phyloP scores from a whole-genome alignment of 2,888 invertebrate genomes.

The Copidosoma aretas region DNA sequence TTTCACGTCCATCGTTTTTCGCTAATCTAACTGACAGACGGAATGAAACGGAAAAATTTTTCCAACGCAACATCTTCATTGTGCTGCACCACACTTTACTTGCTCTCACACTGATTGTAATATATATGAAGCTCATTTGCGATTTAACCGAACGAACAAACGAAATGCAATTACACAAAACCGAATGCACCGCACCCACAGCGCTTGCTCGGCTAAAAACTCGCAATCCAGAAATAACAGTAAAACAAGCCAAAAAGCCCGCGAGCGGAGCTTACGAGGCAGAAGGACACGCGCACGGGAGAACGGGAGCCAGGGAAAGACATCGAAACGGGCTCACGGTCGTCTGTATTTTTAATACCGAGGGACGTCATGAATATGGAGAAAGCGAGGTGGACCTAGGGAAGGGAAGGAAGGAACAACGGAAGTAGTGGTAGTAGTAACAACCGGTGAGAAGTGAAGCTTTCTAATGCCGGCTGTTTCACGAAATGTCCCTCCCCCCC shows the following conservation, averaged over 20 bases:
- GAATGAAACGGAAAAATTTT: too few relatives aligned
- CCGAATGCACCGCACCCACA: too few relatives aligned
- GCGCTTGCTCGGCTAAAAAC: neutral
- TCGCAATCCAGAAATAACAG: neutral
- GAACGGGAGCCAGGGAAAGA: neutral
- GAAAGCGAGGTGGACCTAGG: constrained; percentile 17
- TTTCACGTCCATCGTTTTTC: too few relatives aligned
- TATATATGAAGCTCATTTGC: too few relatives aligned
- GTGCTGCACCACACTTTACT: too few relatives aligned
- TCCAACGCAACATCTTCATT: too few relatives aligned
- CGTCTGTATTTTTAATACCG: constrained; percentile 26
- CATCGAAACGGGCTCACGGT: neutral
- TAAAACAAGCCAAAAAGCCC: neutral
- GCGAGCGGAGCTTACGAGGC: neutral
- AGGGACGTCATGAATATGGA: constrained; percentile 35
- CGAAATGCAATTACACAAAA: too few relatives aligned
- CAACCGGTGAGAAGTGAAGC: constrained; percentile 31
- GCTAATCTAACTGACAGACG: too few relatives aligned
- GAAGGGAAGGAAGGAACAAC: constrained; percentile 9
- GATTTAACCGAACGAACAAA: too few relatives aligned
- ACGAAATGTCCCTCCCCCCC: constrained; percentile 47
- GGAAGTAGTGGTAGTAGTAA: neutral
- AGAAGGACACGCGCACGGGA: neutral
- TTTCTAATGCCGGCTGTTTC: constrained; percentile 56
- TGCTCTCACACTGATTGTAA: too few relatives aligned